A percentile compares a stretch with the other conserved stretches of the same genome.
phyloP scores from a whole-genome alignment of 2,113 vertebrate species.

The Charadrius vociferus region DNA sequence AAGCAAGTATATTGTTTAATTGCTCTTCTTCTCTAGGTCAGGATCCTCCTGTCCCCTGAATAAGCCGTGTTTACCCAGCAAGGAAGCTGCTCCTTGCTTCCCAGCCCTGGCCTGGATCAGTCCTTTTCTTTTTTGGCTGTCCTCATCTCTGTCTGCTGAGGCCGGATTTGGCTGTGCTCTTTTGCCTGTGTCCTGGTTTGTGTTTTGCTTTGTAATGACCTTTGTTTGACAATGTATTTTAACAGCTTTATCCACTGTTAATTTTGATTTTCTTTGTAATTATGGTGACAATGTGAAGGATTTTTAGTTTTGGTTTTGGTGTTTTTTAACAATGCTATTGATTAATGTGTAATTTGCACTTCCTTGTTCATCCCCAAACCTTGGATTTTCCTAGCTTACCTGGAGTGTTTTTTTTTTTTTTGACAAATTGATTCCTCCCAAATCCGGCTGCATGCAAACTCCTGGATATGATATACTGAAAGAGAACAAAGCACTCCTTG shows the following conservation, averaged over 20 bases:
- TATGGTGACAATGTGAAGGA: neutral
- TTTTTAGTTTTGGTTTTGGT: neutral
- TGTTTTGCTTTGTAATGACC: constrained; percentile 10
- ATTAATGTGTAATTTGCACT: neutral
- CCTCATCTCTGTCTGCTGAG: neutral
- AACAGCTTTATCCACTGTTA: neutral
- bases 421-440: neutral
- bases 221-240: neutral
- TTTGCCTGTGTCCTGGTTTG: neutral
- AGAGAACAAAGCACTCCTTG: neutral
- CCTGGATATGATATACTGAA: neutral
- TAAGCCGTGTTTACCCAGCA: neutral
- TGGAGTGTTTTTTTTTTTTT: neutral
- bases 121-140: neutral
- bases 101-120: neutral
- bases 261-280: neutral
- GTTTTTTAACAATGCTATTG: neutral
- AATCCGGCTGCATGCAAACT: neutral
- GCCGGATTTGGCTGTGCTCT: neutral
- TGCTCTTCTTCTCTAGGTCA: neutral
- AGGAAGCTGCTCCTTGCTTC: neutral
- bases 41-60: neutral
- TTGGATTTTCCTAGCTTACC: neutral
- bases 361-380: neutral
- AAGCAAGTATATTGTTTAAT: neutral